phyloP scores from a whole-genome alignment of 2,888 invertebrate genomes.

The Spisula solida region DNA sequence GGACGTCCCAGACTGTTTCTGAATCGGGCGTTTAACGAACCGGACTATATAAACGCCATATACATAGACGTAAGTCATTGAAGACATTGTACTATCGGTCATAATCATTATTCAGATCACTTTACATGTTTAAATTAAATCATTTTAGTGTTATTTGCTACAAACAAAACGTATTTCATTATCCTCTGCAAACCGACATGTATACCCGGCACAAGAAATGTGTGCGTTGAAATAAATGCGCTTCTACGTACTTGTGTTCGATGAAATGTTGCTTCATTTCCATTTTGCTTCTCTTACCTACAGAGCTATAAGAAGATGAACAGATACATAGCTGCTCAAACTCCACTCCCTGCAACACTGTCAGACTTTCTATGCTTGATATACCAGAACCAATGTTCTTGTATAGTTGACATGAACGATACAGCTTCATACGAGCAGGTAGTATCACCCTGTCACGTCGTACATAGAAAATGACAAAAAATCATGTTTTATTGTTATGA shows the following conservation, averaged over 20 bases:
- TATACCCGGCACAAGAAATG: too few relatives aligned
- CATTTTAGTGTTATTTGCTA: too few relatives aligned
- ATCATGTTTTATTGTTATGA: too few relatives aligned
- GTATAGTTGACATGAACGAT: constrained; percentile 27
- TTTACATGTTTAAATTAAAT: too few relatives aligned
- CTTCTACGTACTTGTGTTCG: too few relatives aligned
- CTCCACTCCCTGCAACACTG: constrained; percentile 1
- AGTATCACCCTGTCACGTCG: neutral
- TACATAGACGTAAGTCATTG: constrained; percentile 11
- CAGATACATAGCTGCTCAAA: constrained; percentile 20
- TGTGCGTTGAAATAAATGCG: too few relatives aligned
- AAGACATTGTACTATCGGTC: too few relatives aligned
- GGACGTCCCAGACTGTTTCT: neutral
- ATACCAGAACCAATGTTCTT: constrained; percentile 14
- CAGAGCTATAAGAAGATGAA: constrained; percentile 12
- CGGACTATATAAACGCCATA: constrained; percentile 26
- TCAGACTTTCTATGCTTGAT: constrained; percentile 26
- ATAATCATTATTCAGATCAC: too few relatives aligned
- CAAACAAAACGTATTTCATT: too few relatives aligned
- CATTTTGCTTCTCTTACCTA: neutral
- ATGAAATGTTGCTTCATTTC: too few relatives aligned
- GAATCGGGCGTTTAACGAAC: neutral
- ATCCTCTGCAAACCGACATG: too few relatives aligned
- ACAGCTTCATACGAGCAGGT: neutral
- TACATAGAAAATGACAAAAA: neutral